Conservation (phyloP, 1,140 invertebrate genomes). For the Drosophila quadrilineata region DNA sequence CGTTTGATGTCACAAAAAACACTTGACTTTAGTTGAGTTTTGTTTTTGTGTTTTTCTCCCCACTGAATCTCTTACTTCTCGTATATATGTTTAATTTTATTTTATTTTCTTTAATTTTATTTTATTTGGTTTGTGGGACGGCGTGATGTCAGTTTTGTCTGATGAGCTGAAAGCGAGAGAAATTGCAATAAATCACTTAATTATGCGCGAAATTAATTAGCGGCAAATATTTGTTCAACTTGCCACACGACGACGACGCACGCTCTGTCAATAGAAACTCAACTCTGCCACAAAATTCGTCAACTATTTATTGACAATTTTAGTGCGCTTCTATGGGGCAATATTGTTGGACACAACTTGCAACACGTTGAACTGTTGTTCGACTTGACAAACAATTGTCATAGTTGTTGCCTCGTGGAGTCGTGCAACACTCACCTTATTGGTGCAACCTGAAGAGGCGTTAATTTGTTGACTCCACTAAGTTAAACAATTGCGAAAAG, state of each 20-base stretch:
- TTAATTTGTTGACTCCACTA: conserved; percentile 35
- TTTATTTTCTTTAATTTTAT: neutral
- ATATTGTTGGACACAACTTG: no score
- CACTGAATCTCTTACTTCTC: no score
- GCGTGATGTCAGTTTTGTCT: conserved; percentile 33
- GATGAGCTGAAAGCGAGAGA: conserved; percentile 43
- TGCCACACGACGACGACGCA: no score
- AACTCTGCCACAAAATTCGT: no score
- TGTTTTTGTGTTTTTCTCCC: neutral
- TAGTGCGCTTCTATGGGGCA: no score
- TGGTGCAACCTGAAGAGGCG: no score
- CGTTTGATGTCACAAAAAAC: conserved; percentile 33
- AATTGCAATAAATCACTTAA: conserved; percentile 38
- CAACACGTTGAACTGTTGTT: no score
- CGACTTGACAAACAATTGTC: no score
- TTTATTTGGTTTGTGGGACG: neutral
- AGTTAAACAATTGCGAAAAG: conserved; percentile 58
- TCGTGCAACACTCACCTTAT: no score
- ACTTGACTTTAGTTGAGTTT: conserved; percentile 16
- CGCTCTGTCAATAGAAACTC: no score
- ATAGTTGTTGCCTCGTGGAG: no score
- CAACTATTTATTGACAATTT: no score
- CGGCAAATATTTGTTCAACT: neutral
- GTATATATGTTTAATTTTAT: neutral
- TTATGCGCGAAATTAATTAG: conserved; percentile 25